phyloP scores from a whole-genome alignment of 2,797 vertebrate genomes.

The Dipus sagitta region DNA sequence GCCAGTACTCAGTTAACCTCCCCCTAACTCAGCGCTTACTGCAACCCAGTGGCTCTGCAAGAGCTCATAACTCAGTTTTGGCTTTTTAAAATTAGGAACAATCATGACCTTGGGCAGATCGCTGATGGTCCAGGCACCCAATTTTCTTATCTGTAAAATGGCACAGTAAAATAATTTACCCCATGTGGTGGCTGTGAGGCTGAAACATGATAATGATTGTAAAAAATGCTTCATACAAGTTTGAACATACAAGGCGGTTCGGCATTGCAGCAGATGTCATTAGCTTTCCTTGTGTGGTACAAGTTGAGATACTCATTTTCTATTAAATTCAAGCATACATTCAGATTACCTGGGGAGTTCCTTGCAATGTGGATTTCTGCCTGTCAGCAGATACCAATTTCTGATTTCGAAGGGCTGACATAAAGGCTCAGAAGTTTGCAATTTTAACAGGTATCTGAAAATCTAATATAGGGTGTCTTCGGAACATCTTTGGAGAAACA shows the following conservation, averaged over 20 bases:
- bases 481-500: conserved; percentile 49
- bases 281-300: no score
- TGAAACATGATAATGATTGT: background rate
- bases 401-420: background rate
- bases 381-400: conserved; percentile 18
- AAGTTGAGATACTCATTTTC: background rate
- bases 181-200: background rate
- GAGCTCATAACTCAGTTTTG: background rate
- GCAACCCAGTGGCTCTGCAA: background rate
- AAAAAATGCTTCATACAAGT: background rate
- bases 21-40: background rate
- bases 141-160: background rate
- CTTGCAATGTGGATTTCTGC: background rate
- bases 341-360: background rate
- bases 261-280: background rate
- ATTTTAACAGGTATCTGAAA: conserved; percentile 54
- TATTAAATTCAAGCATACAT: background rate
- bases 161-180: background rate
- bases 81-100: background rate
- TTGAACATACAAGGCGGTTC: background rate
- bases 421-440: conserved; percentile 19
- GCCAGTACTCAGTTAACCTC: background rate
- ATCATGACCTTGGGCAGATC: background rate
- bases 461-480: background rate
- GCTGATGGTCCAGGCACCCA: background rate